A percentile compares a stretch with the other conserved stretches of the same genome.
Evolutionary conservation across 37 sponge, comb jelly and placozoan genomes (phyloP).

Genomic region (Halisarca cf. caerulea): DNA sequence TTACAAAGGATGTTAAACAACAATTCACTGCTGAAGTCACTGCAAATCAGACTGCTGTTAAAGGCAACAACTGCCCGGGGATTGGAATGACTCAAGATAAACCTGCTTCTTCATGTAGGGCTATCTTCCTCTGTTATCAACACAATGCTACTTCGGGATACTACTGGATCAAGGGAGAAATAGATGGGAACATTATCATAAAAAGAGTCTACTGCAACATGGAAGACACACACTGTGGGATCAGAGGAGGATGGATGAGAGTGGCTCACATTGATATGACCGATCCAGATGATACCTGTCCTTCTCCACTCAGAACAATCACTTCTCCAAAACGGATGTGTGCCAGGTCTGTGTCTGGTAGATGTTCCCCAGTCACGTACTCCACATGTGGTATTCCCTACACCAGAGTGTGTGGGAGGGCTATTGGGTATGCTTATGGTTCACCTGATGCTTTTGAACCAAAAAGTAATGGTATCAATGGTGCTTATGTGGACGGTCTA

Average conservation of each 20-base stretch:
- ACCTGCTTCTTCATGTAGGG: background rate
- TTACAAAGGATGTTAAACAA: background rate
- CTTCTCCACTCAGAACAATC: background rate
- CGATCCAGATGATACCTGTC: background rate
- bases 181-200: background rate
- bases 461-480: background rate
- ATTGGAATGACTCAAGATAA: background rate
- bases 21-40: background rate
- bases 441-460: background rate
- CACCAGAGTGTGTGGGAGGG: conserved; percentile 6
- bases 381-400: background rate
- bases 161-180: background rate
- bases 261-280: background rate
- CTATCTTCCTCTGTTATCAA: background rate
- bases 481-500: conserved; percentile 1
- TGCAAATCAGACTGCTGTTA: too few species aligned
- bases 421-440: background rate
- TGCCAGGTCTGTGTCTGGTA: background rate
- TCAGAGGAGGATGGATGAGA: conserved; percentile 9
- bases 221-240: background rate
- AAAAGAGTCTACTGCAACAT: background rate
- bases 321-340: background rate
- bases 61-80: too few species aligned
- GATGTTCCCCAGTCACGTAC: background rate
- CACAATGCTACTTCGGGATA: background rate